A percentile compares a stretch with the other conserved stretches of the same genome.
Evolutionary conservation across 92 coral and sea anemone species (phyloP).

Genomic region (Virgularia gustaviana): DNA sequence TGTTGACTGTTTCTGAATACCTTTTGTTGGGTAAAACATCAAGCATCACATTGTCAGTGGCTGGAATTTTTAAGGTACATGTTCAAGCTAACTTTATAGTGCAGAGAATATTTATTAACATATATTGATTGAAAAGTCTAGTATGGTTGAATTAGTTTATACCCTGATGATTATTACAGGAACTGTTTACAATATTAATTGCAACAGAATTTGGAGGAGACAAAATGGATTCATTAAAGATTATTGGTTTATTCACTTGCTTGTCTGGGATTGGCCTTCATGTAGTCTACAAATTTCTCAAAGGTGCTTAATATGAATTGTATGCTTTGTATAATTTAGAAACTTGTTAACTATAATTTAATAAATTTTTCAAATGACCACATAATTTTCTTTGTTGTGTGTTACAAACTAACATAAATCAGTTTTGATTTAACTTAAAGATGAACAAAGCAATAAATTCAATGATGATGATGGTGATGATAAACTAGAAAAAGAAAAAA

Average conservation of each 20-base stretch:
- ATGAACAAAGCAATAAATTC: no score
- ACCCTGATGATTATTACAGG: constrained; percentile 55
- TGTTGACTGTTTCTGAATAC: constrained; percentile 87
- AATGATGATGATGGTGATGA: no score
- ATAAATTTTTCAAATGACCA: neutral
- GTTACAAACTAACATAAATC: no score
- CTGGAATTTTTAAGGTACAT: constrained; percentile 94
- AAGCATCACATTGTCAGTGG: constrained; percentile 76
- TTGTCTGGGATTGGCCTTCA: constrained; percentile 81
- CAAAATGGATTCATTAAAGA: constrained; percentile 76
- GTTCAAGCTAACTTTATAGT: neutral
- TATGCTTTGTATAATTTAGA: neutral
- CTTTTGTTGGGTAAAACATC: constrained; percentile 83
- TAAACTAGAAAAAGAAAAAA: constrained; percentile 12
- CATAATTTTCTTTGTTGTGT: neutral
- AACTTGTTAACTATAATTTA: no score
- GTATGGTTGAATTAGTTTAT: neutral
- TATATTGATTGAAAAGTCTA: neutral
- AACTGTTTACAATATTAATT: constrained; percentile 75
- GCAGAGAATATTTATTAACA: no score
- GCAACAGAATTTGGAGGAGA: constrained; percentile 96
- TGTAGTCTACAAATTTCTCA: constrained; percentile 74
- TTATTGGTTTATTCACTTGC: constrained; percentile 79
- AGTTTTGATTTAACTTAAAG: no score
- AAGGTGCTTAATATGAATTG: constrained; percentile 46